Evolutionary conservation across 2,113 vertebrate species (phyloP), one percentile per base, ranked within the genome.

Genomic region (Pseudonaja textilis): DNA sequence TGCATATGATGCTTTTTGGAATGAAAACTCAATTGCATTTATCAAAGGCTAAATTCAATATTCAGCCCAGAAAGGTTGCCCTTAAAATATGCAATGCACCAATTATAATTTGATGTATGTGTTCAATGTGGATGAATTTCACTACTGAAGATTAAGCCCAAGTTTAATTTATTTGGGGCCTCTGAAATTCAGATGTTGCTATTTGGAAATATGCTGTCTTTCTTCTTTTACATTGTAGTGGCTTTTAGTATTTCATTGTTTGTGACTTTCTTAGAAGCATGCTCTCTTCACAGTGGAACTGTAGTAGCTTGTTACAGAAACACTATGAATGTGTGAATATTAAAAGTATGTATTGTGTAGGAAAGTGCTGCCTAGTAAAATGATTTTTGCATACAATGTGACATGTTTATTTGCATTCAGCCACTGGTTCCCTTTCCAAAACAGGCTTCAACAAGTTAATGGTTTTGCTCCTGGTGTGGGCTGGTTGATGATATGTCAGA

Each of bases 401-500:
- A 29, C 85, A 93, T 94, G 89, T 94, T 95, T 96, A 87, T 91
- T 74, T 94, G 89, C 56, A 69, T 87, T 93, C 91, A 86, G 92
- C 94, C 88, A 94, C 92, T 96, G 94, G 87, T 18, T 95, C 90
- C 93, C 59, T 96, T 96, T 95, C 96, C 94, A 34, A 96, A 89
- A 93, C 95, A 96, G 95, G 96, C 88, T 90, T 88, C 88, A 86
- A 95, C 95, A 95, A 96, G 93, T 94, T 96, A 95, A 96, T 96
- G 95, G 94, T 94, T 95, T 95, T 95, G 5, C 93, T 96, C 89
- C 89, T 89, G 91, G 93, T 3, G 9, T 91, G 91, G 9, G 26
- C 74, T 96, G 90, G 22, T 25, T 94, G 91, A 90, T 95, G 92
- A 93, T 18, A 93, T n/a, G 59, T 61, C 88, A 93, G 45, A 86